Percentiles rank a stretch among this genome's conserved stretches.
Conservation (phyloP, 2,113 vertebrate genomes). For the Piaya cayana region DNA sequence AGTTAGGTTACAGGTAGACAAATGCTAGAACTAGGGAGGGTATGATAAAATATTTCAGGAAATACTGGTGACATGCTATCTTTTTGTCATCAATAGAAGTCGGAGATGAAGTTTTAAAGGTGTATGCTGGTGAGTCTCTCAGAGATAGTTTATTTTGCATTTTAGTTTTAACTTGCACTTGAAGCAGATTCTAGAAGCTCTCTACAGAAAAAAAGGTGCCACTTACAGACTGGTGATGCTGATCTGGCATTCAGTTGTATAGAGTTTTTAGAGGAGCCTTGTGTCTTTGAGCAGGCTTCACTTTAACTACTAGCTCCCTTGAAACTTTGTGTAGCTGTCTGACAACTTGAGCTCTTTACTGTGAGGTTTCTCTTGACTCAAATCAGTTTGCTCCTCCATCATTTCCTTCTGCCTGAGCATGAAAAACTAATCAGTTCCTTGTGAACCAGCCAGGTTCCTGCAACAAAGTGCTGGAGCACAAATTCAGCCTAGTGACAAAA, state of each 20-base stretch:
- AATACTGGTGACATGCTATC: neutral
- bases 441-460: neutral
- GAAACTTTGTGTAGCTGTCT: neutral
- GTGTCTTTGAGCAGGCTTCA: neutral
- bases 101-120: neutral
- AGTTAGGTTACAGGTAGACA: neutral
- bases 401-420: neutral
- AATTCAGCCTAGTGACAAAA: neutral
- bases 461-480: neutral
- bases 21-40: neutral
- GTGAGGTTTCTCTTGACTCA: neutral
- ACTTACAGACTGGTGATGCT: neutral
- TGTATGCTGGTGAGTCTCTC: neutral
- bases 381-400: neutral
- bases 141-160: neutral
- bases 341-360: neutral
- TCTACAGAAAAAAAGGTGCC: no score
- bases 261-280: neutral
- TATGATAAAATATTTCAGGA: neutral
- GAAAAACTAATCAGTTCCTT: neutral
- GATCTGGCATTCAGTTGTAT: neutral
- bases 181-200: neutral
- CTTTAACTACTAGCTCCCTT: neutral
- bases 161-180: neutral
- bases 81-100: neutral